Base-by-base conservation (phyloP, 2,888 invertebrate genomes). In the Lutraria lutraria region DNA sequence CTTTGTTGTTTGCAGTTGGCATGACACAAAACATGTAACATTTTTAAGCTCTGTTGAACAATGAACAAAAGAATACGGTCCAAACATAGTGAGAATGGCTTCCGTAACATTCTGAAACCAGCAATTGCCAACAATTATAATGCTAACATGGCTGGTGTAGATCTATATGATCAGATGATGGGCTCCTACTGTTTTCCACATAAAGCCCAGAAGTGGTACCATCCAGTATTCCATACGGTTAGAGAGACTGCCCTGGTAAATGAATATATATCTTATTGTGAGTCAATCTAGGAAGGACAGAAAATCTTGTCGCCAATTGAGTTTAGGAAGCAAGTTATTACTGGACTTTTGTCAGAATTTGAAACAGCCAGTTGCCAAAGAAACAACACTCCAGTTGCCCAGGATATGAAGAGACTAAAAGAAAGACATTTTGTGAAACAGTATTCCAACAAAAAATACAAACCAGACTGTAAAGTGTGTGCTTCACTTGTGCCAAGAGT, bases 91-190 rank as follows among this genome's bases (percentile, higher is more conserved):
- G 63, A 63, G 10, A 8, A 19, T 21, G 63, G 63, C 3, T 10
- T 6, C 10, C 1, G 63, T 8, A n/a, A 1, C 25, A 25, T 63
- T 56, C n/a, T 19, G 25, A 63, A 63, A 21, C 63, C 63, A 1
- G 63, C 25, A 4, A 19, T 63, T 6, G 21, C 63, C 0, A 25
- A 63, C 8, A 19, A n/a, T 6, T 63, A 63, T 13, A 79, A 79
- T 6, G 16, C 19, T 54, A 15, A 25, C 29, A 92, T 92, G 89
- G 88, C 86, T 29, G 90, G 92, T 13, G 90, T 92, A 13, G 92
- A 92, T 79, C 76, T 86, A 16, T 80, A 81, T 83, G 88, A 91
- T 83, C 87, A 90, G 81, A 16, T 56, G 31, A 19, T 86, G 52
- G 88, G 88, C 15, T 85, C 82, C 19, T 91, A 92, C 54, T 72